phyloP scores from a whole-genome alignment of 2,888 invertebrate genomes.

The Agrenia bidenticulata region DNA sequence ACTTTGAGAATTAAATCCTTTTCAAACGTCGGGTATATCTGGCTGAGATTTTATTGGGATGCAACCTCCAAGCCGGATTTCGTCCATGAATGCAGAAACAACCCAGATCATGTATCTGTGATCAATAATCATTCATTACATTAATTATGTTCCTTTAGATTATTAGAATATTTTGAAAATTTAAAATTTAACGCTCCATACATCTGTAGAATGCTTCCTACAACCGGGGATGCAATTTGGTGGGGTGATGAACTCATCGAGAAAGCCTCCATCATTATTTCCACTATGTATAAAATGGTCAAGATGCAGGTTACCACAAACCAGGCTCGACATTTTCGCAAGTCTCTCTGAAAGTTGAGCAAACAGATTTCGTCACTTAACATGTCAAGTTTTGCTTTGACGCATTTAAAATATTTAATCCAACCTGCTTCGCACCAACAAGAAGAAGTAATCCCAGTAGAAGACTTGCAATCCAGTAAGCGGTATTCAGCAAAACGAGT shows the following conservation, averaged over 20 bases:
- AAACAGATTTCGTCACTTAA: not conserved
- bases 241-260: conserved; percentile 19
- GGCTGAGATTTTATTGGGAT: conserved; percentile 20
- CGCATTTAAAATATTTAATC: not conserved
- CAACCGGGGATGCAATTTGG: conserved; percentile 25
- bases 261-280: conserved; percentile 34
- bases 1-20: not conserved
- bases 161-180: no score
- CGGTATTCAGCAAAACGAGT: conserved; percentile 22
- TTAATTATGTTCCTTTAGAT: no score
- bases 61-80: conserved; percentile 24
- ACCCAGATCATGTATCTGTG: conserved; percentile 43
- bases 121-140: no score
- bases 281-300: conserved; percentile 31
- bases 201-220: conserved; percentile 27
- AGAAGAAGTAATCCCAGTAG: conserved; percentile 28
- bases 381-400: no score
- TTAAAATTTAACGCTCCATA: not conserved
- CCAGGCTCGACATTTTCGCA: conserved; percentile 27
- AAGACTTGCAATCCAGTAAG: conserved; percentile 28
- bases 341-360: conserved; percentile 28
- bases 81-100: conserved; percentile 33
- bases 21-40: conserved; percentile 1
- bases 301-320: conserved; percentile 32
- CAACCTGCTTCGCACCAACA: conserved; percentile 31